phyloP scores from a whole-genome alignment of 2,113 vertebrate species.

The Chrysochloris asiatica region DNA sequence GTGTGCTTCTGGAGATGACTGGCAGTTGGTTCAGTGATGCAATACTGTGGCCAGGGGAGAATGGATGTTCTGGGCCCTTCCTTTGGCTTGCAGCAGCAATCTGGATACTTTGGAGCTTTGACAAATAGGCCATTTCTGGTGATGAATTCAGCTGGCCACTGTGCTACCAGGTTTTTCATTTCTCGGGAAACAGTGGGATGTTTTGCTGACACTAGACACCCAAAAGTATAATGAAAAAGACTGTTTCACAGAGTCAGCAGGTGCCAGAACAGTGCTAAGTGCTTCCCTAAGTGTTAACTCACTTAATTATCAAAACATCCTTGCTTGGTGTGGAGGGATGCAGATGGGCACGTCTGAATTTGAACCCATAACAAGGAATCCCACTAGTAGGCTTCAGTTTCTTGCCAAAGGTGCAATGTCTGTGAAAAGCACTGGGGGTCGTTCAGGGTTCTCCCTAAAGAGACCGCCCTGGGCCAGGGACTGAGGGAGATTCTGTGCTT shows the following conservation, averaged over 20 bases:
- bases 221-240: slow-evolving; percentile 42
- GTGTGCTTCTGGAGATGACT: background rate
- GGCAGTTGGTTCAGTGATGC: background rate
- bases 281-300: slow-evolving; percentile 38
- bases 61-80: background rate
- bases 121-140: background rate
- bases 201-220: slow-evolving; percentile 44
- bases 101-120: background rate
- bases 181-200: background rate
- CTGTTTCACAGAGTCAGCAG: background rate
- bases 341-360: background rate
- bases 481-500: background rate
- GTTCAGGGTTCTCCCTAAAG: background rate
- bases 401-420: background rate
- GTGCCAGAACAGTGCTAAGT: slow-evolving; percentile 29
- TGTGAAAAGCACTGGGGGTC: background rate
- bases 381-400: background rate
- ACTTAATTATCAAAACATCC: slow-evolving; percentile 55
- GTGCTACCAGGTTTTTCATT: background rate
- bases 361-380: background rate
- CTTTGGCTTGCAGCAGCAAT: background rate
- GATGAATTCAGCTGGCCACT: background rate
- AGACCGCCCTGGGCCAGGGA: background rate
- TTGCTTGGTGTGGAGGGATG: background rate
- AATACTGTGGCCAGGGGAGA: background rate